phyloP scores from a whole-genome alignment of 2,888 invertebrate genomes.

The Agonopterix heracliana region DNA sequence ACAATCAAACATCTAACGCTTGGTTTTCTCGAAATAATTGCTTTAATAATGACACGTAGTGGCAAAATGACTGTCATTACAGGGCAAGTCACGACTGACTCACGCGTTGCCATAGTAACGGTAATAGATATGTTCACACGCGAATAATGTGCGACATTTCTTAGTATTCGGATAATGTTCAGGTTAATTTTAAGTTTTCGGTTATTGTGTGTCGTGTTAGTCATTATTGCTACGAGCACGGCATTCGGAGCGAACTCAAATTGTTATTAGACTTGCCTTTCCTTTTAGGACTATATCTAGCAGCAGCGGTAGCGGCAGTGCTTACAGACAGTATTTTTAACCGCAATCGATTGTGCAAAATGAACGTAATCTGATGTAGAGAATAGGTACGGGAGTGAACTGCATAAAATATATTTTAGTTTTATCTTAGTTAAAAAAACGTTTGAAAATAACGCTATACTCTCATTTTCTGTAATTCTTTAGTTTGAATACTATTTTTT shows the following conservation, averaged over 20 bases:
- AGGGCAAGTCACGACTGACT: slow-evolving; percentile 12
- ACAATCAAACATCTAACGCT: slow-evolving; percentile 18
- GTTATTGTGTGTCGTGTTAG: neutral
- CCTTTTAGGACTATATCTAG: neutral
- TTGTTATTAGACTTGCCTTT: neutral
- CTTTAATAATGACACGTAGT: slow-evolving; percentile 36
- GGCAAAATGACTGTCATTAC: slow-evolving; percentile 24
- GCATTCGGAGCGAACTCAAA: neutral
- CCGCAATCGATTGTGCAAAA: no score
- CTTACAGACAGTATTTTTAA: no score
- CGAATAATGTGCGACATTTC: slow-evolving; percentile 14
- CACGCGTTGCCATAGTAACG: slow-evolving; percentile 19
- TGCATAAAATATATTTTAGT: no score
- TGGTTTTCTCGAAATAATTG: slow-evolving; percentile 32
- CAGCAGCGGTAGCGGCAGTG: neutral
- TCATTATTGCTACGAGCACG: neutral
- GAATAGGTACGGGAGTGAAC: no score
- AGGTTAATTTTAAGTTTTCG: neutral
- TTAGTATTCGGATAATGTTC: slow-evolving; percentile 12
- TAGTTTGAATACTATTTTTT: no score
- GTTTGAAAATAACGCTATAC: no score
- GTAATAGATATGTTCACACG: slow-evolving; percentile 27
- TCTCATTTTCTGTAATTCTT: no score
- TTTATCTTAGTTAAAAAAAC: no score
- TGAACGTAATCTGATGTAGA: no score